Base-by-base conservation (phyloP, 2,797 vertebrate genomes). In the Siniperca undulata region DNA sequence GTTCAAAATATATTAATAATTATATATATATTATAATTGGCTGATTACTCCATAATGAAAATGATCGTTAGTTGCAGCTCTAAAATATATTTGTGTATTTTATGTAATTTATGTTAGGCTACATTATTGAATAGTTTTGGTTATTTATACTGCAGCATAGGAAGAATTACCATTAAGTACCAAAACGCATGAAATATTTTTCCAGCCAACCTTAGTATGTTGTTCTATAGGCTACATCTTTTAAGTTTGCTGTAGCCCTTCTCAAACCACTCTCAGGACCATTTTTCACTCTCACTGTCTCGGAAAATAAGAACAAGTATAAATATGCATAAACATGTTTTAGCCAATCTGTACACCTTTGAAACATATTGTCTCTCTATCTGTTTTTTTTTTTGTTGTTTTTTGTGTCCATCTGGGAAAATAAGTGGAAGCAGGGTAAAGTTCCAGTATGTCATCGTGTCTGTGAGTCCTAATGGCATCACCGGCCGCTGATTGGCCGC, bases 381-480 rank as follows among this genome's bases (percentile, higher is more conserved):
- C 27, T 7, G 0, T 2, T 22, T 40, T 16, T 34, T 59, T 44
- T 38, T 52, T 52, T 27, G 1, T 30, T 30, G 27, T 30, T 44
- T 24, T 55, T 55, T 4, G 10, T 44, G n/a, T 44, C 73, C n/a
- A 72, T 74, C 50, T 80, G 84, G 71, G 66, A 74, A 72, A 77
- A 71, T 30, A 60, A 84, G 73, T 30, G 13, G 8, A 42, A 56
- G 12, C 55, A 36, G 60, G 52, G 62, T 87, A 74, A 92, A 91
- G 84, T 94, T 93, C 85, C 90, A 92, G 79, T 89, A 90, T 93
- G 91, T 94, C 94, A 94, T 90, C 82, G 22, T 61, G 87, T 87
- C 80, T 90, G 89, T 81, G 67, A 81, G 82, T 88, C 84, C 89
- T 77, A 59, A 88, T 75, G 81, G 58, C 88, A 88, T 88, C 88